Base-by-base conservation (phyloP, 1,140 invertebrate genomes). In the Leptopilina boulardi region DNA sequence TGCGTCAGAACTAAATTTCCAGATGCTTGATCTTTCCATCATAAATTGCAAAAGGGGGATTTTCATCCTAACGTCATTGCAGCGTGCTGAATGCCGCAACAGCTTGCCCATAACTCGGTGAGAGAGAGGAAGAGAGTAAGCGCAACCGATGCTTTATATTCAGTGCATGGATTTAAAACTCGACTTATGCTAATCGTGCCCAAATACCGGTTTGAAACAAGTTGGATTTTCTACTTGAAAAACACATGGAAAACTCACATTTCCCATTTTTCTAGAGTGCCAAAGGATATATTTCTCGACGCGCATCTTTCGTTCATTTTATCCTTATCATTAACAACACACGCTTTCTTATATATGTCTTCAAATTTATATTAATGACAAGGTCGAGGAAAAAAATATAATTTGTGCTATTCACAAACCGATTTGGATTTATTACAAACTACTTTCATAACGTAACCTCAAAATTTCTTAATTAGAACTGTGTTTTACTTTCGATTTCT, bases 131-230 rank as follows among this genome's bases (percentile, higher is more conserved):
- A 42, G 56, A 74, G 47, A 71, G 59, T 71, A 66, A 42, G 71
- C 59, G 66, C 41, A 15, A 15, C 44, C 54, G 72, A 54, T 77
- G 72, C 79, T 77, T 84, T 84, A 77, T 76, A 83, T 84, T 81
- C 83, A 73, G 77, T 77, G 51, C 77, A 71, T 77, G 83, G 75
- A 79, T 80, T 78, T 84, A 74, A 80, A 81, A 78, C 79, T 77
- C 75, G 79, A 79, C 82, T 85, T 84, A 85, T 83, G 83, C 82
- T 85, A 85, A 85, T 85, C 81, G 79, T 23, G 72, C 15, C 26
- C 6, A 10, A 41, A 15, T 54, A 10, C 34, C 70, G 75, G 21
- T 30, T 34, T 47, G 70, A 71, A 70, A 79, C 79, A 76, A 51
- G 51, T 38, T 19, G 23, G 79, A 51, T 18, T 8, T 51, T 3